phyloP scores from a whole-genome alignment of 1,140 invertebrate genomes.

The Thereuonema tuberculata region DNA sequence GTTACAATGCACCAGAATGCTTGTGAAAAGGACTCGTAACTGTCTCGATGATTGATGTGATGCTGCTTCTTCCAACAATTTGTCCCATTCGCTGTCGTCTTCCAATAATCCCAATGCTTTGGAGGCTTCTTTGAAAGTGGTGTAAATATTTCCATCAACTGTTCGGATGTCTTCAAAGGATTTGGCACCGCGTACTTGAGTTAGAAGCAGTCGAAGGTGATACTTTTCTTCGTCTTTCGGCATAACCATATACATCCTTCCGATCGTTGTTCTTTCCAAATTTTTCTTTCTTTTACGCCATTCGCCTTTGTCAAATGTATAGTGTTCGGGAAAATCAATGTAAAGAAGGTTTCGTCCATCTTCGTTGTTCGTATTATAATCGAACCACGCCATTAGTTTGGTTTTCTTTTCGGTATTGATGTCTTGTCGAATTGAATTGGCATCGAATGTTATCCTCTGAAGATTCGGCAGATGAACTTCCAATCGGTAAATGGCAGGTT shows the following conservation, averaged over 20 bases:
- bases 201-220: constrained; percentile 32
- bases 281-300: constrained; percentile 2
- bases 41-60: constrained; percentile 27
- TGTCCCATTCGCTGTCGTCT: constrained; percentile 29
- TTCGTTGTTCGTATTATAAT: neutral
- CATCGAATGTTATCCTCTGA: constrained; percentile 19
- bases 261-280: constrained; percentile 23
- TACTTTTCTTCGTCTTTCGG: constrained; percentile 33
- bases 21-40: constrained; percentile 23
- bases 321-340: neutral
- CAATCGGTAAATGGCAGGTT: constrained; percentile 31
- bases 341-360: neutral
- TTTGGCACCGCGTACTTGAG: constrained; percentile 31
- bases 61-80: constrained; percentile 27
- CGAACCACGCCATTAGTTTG: constrained; percentile 5
- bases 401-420: neutral
- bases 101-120: constrained; percentile 26
- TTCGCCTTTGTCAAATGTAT: neutral
- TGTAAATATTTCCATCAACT: constrained; percentile 31
- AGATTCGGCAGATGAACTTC: constrained; percentile 35
- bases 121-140: constrained; percentile 30
- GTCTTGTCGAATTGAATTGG: neutral
- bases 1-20: constrained; percentile 30
- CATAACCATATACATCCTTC: constrained; percentile 29
- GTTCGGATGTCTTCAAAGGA: constrained; percentile 31